Base-by-base conservation (phyloP, 2,797 vertebrate genomes). In the Euthynnus affinis region DNA sequence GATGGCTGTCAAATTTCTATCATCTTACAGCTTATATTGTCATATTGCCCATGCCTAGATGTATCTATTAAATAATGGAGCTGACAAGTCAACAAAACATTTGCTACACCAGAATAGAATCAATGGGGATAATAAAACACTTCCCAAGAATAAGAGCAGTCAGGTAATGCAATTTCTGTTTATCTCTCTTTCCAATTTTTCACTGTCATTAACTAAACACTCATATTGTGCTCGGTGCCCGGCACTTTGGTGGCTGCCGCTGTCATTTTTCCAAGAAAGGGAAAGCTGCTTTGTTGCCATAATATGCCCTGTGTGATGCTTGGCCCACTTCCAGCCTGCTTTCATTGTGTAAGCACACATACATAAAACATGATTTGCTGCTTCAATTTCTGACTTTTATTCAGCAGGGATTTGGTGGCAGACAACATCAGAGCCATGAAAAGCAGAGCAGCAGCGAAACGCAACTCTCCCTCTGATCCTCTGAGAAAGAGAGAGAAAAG, bases 301-400 rank as follows among this genome's bases (percentile, higher is more conserved):
- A 93, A 93, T 91, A 85, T 87, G 82, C 72, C 83, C 84, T 73
- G 81, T 91, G 82, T 90, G 91, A 89, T 90, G 89, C 84, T 87
- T 94, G 93, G 89, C 92, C 91, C 88, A 92, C 86, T 92, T 92
- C 87, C 78, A 83, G 80, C 77, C 70, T 83, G 81, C 81, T 88
- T 91, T 93, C 89, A 91, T 89, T 91, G 88, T 94, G 88, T 88
- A 91, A 91, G 86, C 88, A 91, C 83, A 88, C 82, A 94, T 91
- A 93, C 89, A 95, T 94, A 94, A 94, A 94, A 94, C 88, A 94
- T 93, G 88, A 94, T 92, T 91, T 91, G 83, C 89, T 82, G 86
- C 88, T 89, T 94, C 87, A 90, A 87, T 91, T 93, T 93, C 87
- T 89, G 92, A 93, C 89, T 93, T 88, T 85, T 89, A 92, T 92